A percentile compares a stretch with the other conserved stretches of the same genome.
phyloP scores from a whole-genome alignment of 2,797 vertebrate genomes.

The Cyprinodon diabolis region DNA sequence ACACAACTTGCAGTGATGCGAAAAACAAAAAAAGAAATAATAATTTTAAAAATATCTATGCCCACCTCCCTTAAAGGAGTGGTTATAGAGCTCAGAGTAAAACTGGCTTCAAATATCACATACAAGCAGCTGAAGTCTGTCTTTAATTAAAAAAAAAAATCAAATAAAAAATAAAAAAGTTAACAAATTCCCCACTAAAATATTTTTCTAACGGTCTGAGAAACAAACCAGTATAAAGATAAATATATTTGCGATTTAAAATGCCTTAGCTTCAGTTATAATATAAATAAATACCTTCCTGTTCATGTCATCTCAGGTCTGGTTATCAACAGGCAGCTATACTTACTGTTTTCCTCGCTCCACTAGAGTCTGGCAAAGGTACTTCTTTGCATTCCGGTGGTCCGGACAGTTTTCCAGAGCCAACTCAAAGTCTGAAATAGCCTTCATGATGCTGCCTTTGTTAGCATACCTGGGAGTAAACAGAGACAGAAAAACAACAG shows the following conservation, averaged over 20 bases:
- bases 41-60: too few relatives aligned
- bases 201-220: neutral
- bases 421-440: slow-evolving; percentile 93
- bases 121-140: neutral
- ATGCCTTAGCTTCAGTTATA: neutral
- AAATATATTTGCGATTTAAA: neutral
- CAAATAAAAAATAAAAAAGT: neutral
- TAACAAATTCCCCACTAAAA: neutral
- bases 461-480: slow-evolving; percentile 87
- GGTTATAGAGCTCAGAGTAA: neutral
- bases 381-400: slow-evolving; percentile 96
- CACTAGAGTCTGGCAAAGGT: slow-evolving; percentile 96
- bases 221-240: too few relatives aligned
- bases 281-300: neutral
- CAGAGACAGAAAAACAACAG: neutral
- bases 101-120: neutral
- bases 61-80: too few relatives aligned
- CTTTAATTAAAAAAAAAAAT: neutral
- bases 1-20: too few relatives aligned
- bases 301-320: neutral
- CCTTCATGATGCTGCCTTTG: slow-evolving; percentile 95
- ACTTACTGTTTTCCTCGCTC: slow-evolving; percentile 94
- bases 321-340: neutral
- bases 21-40: too few relatives aligned
- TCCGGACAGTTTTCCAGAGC: slow-evolving; percentile 91